Base-by-base conservation (phyloP, 2,888 invertebrate genomes). In the Brachyptera risi region DNA sequence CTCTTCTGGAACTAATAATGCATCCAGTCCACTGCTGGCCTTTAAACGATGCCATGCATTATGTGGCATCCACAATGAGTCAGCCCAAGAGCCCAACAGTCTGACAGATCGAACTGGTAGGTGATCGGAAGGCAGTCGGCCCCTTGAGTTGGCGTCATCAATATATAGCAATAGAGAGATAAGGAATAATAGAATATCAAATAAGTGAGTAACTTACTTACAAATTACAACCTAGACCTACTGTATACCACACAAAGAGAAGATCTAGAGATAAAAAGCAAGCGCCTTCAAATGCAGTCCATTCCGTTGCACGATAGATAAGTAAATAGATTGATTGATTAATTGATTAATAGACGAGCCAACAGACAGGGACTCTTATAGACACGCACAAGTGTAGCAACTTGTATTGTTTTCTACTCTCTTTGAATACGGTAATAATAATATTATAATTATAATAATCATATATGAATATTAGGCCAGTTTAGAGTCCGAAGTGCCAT, bases 171-270 rank as follows among this genome's bases (percentile, higher is more conserved):
- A 47, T 47, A 47, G 47, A 23, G 47, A 47, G 47, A 47, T 47
- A 24, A 5, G 9, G 21, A 21, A 21, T 54, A 54, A 31, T 51
- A 51, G 7, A 54, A 54, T 35, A 35, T 35, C 37, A 54, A 54
- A 54, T 54, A 54, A 54, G 24, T 47, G n/a, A 19, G 47, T 47
- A 23, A 47, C 23, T 54, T 21, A 54, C 54, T 35, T 37, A 54
- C 37, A 54, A 54, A 54, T 59, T 65, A 65, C 66, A 67, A 67
- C 66, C 67, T 67, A 67, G 65, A 64, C 44, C 66, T 67, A 67
- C 66, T 23, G 11, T 24, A 31, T n/a, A 65, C 66, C 66, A 67
- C 67, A 67, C 65, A 66, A 66, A 67, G 67, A 66, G 62, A 63
- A 64, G 63, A 63, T 59, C 65, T 65, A 66, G 65, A 66, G 65